Evolutionary conservation across 2,888 invertebrate species (phyloP), one percentile per base, ranked within the genome.

Genomic region (Dicyrtomina minuta): DNA sequence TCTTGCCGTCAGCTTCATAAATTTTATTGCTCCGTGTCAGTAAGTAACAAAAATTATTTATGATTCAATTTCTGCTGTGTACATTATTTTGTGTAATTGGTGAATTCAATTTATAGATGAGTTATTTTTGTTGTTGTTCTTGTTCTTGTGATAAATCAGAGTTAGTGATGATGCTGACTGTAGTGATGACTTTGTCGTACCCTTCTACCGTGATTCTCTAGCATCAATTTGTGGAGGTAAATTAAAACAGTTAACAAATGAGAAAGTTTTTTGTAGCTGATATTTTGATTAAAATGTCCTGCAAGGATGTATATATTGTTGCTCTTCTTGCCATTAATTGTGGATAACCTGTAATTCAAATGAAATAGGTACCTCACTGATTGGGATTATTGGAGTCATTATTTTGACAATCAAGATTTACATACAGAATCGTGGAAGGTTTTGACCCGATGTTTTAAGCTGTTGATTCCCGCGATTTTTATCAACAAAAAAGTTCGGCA

Each of bases 1-100:
- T 1, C 82, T 90, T 33, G 91, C 90, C 20, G 91, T 96, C n/a
- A 87, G 76, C 53, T 69, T 76, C 27, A 76, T 77, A 2, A 77
- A 71, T 68, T 70, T 66, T 33, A 55, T 75, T n/a, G 71, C 74
- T 53, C 77, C 77, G 44, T 77, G 76, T 55, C 60, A 60, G 77
- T 77, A 73, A 75, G 72, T 72, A 20, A 17, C 3, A 4, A 39
- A 22, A n/a, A 10, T 46, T 22, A 46, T 46, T 46, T n/a, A 46
- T 46, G n/a, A 6, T 12, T 6, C 15, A 46, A 15, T 46, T 46
- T 41, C 13, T 13, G n/a, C n/a, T 41, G 13, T 41, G 13, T 13
- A 46, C 3, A 46, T 22, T 12, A 51, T 51, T n/a, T 51, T 4
- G 17, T 51, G 17, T 20, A 51, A 10, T 20, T 17, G 22, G 10